Base-by-base conservation (phyloP, 2,888 invertebrate genomes). In the Drosophila recens region DNA sequence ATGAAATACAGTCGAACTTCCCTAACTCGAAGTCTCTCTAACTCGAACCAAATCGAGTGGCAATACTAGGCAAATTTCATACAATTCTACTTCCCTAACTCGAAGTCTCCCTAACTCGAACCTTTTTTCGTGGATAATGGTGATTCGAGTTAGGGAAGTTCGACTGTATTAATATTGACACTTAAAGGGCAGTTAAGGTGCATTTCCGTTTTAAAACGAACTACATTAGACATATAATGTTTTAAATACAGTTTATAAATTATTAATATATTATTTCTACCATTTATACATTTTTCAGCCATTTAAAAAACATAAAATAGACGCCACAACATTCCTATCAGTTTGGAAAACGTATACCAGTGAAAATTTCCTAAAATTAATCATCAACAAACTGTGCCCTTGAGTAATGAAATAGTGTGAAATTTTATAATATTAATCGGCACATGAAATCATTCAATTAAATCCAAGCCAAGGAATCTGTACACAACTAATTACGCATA, bases 321-420 rank as follows among this genome's bases (percentile, higher is more conserved):
- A 66, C 81, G 81, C 64, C 62, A 73, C 48, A 20, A 43, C 52
- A 51, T 45, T 66, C 46, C 70, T 69, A 80, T 73, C 74, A 78
- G 74, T 45, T 69, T 23, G 52, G 15, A 23, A 40, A 34, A 61
- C 59, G 64, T 27, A 58, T 57, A 43, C 23, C 48, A 74, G 64
- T 63, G 71, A 64, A 45, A 69, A 74, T 69, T 81, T 74, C 79
- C 68, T 72, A 63, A 64, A 68, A 6, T 6, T 27, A 27, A 27
- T 4, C 23, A 23, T 23, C 0, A 23, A 4, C 23, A 23, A 3
- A 23, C 23, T 23, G 23, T 52, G 69, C 38, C 61, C 70, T 65
- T 75, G 75, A 51, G 45, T 42, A 27, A 33, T 46, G 11, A 13
- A 52, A 52, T 65, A 48, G 72, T 64, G 42, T 36, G 43, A 52